A percentile compares a stretch with the other conserved stretches of the same genome.
phyloP scores from a whole-genome alignment of 2,797 vertebrate species.

The Eurystomus glaucurus region DNA sequence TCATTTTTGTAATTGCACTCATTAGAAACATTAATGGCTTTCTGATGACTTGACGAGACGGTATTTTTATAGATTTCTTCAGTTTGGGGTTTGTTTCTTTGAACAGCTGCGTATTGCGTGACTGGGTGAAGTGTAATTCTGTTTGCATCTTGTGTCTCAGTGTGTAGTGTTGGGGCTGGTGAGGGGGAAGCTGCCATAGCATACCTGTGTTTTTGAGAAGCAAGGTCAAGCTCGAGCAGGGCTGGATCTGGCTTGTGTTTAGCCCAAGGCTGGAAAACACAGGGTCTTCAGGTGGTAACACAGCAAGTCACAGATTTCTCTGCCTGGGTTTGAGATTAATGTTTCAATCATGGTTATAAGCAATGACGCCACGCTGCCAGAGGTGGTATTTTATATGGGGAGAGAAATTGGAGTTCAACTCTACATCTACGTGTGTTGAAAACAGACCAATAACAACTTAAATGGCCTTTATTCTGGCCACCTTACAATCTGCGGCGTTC shows the following conservation, averaged over 20 bases:
- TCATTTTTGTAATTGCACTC: constrained; percentile 32
- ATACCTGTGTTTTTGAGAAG: constrained; percentile 59
- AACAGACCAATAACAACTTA: constrained; percentile 8
- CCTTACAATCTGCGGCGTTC: constrained; percentile 20
- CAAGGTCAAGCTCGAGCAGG: constrained; percentile 31
- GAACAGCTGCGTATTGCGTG: background rate
- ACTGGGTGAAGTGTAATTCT: constrained; percentile 20
- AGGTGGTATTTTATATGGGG: constrained; percentile 50
- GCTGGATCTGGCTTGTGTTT: constrained; percentile 59
- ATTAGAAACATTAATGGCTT: constrained; percentile 16
- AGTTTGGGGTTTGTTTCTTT: constrained; percentile 3
- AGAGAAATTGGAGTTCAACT: constrained; percentile 35
- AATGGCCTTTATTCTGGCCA: constrained; percentile 50
- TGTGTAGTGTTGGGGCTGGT: background rate
- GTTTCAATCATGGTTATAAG: constrained; percentile 1
- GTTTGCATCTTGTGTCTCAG: background rate
- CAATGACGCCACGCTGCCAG: constrained; percentile 25
- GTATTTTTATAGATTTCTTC: background rate
- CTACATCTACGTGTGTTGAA: background rate
- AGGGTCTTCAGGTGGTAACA: constrained; percentile 57
- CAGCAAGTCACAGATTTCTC: constrained; percentile 54
- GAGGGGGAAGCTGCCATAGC: constrained; percentile 8
- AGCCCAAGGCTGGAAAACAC: constrained; percentile 57
- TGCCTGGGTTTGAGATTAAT: constrained; percentile 39
- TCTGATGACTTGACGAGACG: background rate